phyloP scores from a whole-genome alignment of 2,113 vertebrate genomes.

The Oreamnos americanus region DNA sequence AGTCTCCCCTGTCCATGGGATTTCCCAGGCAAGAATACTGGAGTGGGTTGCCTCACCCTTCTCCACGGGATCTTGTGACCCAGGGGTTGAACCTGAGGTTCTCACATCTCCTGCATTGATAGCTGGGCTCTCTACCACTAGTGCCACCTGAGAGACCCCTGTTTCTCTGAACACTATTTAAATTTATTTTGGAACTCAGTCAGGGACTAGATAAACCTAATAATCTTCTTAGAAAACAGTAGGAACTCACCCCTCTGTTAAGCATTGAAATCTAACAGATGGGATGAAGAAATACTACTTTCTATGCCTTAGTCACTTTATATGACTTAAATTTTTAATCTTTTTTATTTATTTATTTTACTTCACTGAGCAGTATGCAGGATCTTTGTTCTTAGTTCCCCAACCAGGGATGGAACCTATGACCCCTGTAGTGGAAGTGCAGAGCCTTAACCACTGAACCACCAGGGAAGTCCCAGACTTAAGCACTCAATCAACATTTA shows the following conservation, averaged over 20 bases:
- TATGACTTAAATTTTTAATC: not conserved
- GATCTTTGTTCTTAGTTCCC: not conserved
- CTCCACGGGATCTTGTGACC: not conserved
- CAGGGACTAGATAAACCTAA: not conserved
- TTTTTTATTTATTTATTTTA: not conserved
- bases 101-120: not conserved
- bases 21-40: not conserved
- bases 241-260: not conserved
- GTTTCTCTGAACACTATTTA: not conserved
- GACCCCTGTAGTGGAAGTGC: not conserved
- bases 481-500: not conserved
- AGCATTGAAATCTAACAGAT: not conserved
- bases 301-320: not conserved
- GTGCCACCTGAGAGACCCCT: not conserved
- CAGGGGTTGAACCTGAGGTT: not conserved
- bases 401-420: accelerated
- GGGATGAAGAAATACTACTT: not conserved
- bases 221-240: not conserved
- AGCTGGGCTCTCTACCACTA: not conserved
- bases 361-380: no score
- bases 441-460: not conserved
- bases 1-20: not conserved
- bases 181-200: not conserved
- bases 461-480: not conserved
- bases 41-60: not conserved